Base-by-base conservation (phyloP, 2,113 vertebrate genomes). In the Ginglymostoma cirratum region DNA sequence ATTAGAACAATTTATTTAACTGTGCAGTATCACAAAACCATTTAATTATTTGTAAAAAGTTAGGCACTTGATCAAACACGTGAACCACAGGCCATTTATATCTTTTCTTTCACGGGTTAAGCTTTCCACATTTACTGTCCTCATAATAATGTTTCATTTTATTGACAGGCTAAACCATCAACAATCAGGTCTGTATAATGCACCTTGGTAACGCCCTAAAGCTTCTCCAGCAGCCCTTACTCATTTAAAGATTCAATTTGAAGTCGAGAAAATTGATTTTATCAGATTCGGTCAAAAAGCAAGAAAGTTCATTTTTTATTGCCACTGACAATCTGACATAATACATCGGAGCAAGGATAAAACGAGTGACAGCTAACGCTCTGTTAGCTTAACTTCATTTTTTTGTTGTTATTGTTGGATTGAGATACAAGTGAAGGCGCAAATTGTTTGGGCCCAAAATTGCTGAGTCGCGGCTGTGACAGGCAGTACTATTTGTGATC, bases 191-290 rank as follows among this genome's bases (percentile, higher is more conserved):
- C 27, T 27, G 87, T 65, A 34, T 12, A 92, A 14, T 30, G 17
- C 15, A 65, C 4, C 87, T 90, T 61, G 2, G 24, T 65, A 30
- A 61, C 27, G 1, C 55, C 55, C 65, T 92, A 15, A 92, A 15
- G 30, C 52, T n/a, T 92, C 87, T 65, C 87, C 55, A 17, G 3
- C 34, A 65, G 87, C 34, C 34, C 87, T 34, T 90, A 15, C 61
- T 65, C 52, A 65, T 90, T 90, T 90, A 94, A 67, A 70, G 92
- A 94, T 69, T 45, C 66, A 94, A 70, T 70, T 94, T 94, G 67
- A 94, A 94, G 4, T 3, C 12, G 7, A 48, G 66, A 94, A 45
- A 42, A 69, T 69, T 69, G 55, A 69, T 69, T 66, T 94, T 69
- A 94, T 94, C 38, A 66, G 65, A 94, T 69, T 94, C 92, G 69